Evolutionary conservation across 2,113 vertebrate genomes (phyloP).

Genomic region (Nicator chloris): DNA sequence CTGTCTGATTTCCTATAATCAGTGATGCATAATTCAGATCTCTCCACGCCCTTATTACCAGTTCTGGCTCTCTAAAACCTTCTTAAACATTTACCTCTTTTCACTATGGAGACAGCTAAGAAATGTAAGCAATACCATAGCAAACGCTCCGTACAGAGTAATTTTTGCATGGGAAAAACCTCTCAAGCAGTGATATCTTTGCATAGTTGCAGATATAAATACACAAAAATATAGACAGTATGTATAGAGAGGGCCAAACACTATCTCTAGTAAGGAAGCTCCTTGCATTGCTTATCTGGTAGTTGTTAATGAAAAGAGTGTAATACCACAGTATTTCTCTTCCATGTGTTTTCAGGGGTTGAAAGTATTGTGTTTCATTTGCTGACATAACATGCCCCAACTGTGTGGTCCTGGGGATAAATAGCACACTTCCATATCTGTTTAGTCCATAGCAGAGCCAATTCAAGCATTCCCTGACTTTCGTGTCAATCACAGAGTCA

Average conservation of each 20-base stretch:
- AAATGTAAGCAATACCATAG: neutral
- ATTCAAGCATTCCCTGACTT: neutral
- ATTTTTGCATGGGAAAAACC: neutral
- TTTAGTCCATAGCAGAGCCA: neutral
- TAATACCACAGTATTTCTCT: neutral
- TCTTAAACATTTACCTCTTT: neutral
- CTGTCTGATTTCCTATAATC: neutral
- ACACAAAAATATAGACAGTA: neutral
- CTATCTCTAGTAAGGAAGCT: neutral
- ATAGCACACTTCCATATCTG: neutral
- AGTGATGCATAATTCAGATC: neutral
- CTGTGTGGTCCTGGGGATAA: neutral
- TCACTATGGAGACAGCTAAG: neutral
- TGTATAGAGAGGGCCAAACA: neutral
- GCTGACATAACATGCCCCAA: neutral
- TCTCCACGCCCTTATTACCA: neutral
- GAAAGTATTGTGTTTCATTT: neutral
- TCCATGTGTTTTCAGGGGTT: neutral
- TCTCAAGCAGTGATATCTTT: neutral
- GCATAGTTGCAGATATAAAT: neutral
- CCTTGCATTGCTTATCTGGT: neutral
- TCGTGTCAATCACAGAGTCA: neutral
- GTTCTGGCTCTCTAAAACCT: neutral
- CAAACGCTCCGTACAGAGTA: neutral
- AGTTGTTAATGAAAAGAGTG: neutral